phyloP scores from a whole-genome alignment of 2,797 vertebrate genomes.

The Bucorvus abyssinicus region DNA sequence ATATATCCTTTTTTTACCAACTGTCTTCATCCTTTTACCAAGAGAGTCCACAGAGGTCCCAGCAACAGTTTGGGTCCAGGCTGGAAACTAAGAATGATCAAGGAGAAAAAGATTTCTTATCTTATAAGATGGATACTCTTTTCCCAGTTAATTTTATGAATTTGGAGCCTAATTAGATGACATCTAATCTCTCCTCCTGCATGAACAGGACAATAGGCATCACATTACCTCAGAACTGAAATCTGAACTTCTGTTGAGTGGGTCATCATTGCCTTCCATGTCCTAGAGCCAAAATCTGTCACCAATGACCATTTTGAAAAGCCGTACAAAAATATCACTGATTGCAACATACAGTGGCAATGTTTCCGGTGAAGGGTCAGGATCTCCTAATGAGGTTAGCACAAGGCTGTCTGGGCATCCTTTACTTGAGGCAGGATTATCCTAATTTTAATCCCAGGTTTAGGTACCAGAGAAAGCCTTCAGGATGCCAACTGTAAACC shows the following conservation, averaged over 20 bases:
- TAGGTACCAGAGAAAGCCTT: not conserved
- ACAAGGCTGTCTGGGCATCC: not conserved
- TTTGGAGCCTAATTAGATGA: not conserved
- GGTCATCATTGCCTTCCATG: not conserved
- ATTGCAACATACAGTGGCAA: not conserved
- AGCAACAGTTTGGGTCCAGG: not conserved
- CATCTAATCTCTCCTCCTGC: not conserved
- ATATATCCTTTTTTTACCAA: not conserved
- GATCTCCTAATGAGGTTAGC: not conserved
- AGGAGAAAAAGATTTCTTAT: not conserved
- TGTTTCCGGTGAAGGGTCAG: not conserved
- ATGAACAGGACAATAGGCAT: not conserved
- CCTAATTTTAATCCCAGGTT: not conserved
- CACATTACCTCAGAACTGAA: not conserved
- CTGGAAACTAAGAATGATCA: not conserved
- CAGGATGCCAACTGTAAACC: accelerated
- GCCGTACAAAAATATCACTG: not conserved
- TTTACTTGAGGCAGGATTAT: not conserved
- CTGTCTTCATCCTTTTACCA: not conserved
- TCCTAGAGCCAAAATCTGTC: not conserved
- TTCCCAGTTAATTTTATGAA: not conserved
- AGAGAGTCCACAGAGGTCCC: not conserved
- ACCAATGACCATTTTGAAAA: accelerated
- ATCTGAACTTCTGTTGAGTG: not conserved
- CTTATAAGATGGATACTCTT: not conserved